Evolutionary conservation across 1,140 invertebrate genomes (phyloP).

Genomic region (Saccostrea glomerata): DNA sequence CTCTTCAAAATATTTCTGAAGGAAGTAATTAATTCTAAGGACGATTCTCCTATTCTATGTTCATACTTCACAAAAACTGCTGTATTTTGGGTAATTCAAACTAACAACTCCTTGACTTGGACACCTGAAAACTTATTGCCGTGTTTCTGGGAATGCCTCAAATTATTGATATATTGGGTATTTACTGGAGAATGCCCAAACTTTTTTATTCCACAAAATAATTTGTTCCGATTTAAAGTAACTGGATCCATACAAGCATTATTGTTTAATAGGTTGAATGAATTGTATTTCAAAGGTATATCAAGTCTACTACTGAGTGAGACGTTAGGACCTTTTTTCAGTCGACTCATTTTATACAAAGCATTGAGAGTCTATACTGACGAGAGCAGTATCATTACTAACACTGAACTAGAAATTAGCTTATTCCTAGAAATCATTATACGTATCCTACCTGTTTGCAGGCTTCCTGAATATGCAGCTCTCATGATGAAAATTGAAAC

Average conservation of each 20-base stretch:
- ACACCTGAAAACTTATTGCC: conserved; percentile 35
- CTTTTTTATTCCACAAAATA: conserved; percentile 49
- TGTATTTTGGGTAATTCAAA: conserved; percentile 43
- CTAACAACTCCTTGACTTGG: conserved; percentile 7
- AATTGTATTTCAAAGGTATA: background rate
- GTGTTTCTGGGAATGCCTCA: conserved; percentile 24
- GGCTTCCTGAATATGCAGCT: background rate
- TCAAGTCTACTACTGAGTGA: background rate
- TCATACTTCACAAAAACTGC: conserved; percentile 50
- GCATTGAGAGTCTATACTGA: background rate
- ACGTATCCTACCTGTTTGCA: too few relatives aligned
- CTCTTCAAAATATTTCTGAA: conserved; percentile 43
- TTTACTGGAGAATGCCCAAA: background rate
- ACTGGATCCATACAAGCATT: background rate
- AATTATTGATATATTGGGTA: conserved; percentile 39
- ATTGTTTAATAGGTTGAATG: background rate
- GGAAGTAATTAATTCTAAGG: background rate
- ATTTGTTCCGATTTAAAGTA: conserved; percentile 45
- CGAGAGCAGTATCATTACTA: background rate
- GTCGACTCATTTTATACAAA: background rate
- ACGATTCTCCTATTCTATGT: background rate
- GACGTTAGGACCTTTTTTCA: background rate
- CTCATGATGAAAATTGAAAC: too few relatives aligned
- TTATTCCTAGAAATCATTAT: background rate
- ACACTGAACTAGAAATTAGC: background rate